Percentiles rank a stretch among this genome's conserved stretches.
These are phyloP conservation scores for Macrostomum lignano DNA, from an alignment of 1,140 invertebrate genomes.

Conservation along the genomic window DNA sequence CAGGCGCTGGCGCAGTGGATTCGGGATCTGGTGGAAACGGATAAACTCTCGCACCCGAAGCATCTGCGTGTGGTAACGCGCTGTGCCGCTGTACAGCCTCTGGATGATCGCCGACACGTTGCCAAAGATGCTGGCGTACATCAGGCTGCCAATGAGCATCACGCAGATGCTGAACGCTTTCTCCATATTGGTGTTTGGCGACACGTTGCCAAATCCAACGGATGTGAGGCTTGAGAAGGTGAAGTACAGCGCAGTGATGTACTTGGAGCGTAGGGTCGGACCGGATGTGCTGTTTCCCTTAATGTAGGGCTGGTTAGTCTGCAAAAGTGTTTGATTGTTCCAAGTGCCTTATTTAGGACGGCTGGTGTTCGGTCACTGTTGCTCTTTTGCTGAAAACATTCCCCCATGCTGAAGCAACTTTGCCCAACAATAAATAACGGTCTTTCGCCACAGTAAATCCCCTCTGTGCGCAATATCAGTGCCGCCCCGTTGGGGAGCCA, in stretches of 20 bases:
- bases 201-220: constrained; percentile 86
- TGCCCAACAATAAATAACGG: too few species aligned
- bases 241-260: constrained; percentile 79
- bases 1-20: constrained; percentile 80
- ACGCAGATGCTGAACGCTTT: constrained; percentile 94
- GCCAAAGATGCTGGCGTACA: constrained; percentile 93
- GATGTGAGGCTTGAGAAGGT: constrained; percentile 97
- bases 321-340: too few species aligned
- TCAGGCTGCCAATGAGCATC: constrained; percentile 91
- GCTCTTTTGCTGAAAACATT: too few species aligned
- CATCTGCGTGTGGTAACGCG: constrained; percentile 97
- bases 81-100: constrained; percentile 95
- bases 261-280: constrained; percentile 23
- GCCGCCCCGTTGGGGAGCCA: too few species aligned
- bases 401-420: too few species aligned
- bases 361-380: too few species aligned
- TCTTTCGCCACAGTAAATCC: too few species aligned
- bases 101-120: constrained; percentile 99
- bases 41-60: constrained; percentile 99
- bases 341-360: too few species aligned
- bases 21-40: constrained; percentile 96
- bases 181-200: constrained; percentile 85
- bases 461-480: too few species aligned
- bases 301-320: too few species aligned
- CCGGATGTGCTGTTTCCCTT: constrained; percentile 11